Percentiles rank a stretch among this genome's conserved stretches.
These are phyloP conservation scores for Steatocranus sp. DNA, from an alignment of 2,797 vertebrate species.

Conservation along the genomic window DNA sequence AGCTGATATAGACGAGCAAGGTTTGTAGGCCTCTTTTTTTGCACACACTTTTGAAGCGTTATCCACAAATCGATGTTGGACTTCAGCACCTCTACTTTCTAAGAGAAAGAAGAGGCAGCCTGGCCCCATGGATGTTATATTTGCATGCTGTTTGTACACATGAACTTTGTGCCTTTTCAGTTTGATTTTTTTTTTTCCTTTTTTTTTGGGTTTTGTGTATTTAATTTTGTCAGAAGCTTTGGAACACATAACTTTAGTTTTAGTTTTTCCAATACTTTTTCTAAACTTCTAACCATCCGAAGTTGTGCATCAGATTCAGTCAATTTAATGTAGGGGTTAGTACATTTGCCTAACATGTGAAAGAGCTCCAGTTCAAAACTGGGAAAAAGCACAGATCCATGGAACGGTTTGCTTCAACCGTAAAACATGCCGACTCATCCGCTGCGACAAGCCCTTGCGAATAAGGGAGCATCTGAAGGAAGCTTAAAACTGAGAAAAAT, in stretches of 20 bases:
- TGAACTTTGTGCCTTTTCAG: neutral
- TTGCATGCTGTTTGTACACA: neutral
- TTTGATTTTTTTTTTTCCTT: fast-evolving
- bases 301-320: neutral
- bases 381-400: neutral
- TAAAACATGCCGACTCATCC: neutral
- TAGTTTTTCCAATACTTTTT: neutral
- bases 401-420: neutral
- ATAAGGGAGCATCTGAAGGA: neutral
- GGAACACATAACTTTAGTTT: neutral
- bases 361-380: neutral
- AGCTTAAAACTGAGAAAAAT: neutral
- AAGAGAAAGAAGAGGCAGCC: neutral
- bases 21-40: neutral
- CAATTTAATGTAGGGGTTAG: neutral
- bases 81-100: neutral
- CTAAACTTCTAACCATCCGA: neutral
- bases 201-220: neutral
- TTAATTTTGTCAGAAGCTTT: neutral
- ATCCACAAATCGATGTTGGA: neutral
- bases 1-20: fast-evolving
- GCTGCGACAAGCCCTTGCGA: neutral
- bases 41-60: neutral
- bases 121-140: neutral
- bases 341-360: neutral